phyloP scores from a whole-genome alignment of 2,797 vertebrate species.

The Sebastes dallii region DNA sequence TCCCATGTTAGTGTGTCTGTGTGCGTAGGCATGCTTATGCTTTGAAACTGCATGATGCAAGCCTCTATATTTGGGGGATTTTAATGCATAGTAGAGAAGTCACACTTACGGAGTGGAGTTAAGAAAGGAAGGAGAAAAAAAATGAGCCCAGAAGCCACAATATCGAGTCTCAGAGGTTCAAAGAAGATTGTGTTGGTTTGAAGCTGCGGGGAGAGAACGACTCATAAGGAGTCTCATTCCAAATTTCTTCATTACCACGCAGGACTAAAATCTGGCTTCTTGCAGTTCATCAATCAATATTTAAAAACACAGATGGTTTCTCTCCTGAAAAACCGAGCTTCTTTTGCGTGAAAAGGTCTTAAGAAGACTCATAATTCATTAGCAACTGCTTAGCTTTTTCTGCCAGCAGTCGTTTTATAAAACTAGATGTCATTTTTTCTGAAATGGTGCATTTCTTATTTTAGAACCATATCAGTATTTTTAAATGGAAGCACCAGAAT shows the following conservation, averaged over 20 bases:
- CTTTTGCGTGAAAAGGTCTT: slow-evolving; percentile 2
- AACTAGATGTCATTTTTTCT: neutral
- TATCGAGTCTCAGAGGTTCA: slow-evolving; percentile 7
- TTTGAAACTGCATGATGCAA: neutral
- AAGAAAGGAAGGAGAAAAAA: neutral
- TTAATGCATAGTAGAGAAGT: neutral
- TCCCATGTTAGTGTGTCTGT: neutral
- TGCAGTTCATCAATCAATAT: slow-evolving; percentile 42
- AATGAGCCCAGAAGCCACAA: neutral
- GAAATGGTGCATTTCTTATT: neutral
- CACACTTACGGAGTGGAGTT: neutral
- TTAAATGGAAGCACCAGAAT: neutral
- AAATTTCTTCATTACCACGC: slow-evolving; percentile 4
- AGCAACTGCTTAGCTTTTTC: neutral
- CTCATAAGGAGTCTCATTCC: neutral
- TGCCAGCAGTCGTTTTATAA: slow-evolving; percentile 10
- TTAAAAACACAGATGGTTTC: slow-evolving; percentile 46
- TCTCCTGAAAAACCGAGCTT: slow-evolving; percentile 3
- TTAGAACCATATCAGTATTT: neutral
- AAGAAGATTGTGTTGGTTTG: slow-evolving; percentile 19
- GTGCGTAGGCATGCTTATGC: neutral
- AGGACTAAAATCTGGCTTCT: slow-evolving; percentile 1
- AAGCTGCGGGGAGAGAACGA: slow-evolving; percentile 5
- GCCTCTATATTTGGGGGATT: neutral
- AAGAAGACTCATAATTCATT: slow-evolving; percentile 21